phyloP scores from a whole-genome alignment of 2,888 invertebrate genomes.

The Ryuthela nishihirai region DNA sequence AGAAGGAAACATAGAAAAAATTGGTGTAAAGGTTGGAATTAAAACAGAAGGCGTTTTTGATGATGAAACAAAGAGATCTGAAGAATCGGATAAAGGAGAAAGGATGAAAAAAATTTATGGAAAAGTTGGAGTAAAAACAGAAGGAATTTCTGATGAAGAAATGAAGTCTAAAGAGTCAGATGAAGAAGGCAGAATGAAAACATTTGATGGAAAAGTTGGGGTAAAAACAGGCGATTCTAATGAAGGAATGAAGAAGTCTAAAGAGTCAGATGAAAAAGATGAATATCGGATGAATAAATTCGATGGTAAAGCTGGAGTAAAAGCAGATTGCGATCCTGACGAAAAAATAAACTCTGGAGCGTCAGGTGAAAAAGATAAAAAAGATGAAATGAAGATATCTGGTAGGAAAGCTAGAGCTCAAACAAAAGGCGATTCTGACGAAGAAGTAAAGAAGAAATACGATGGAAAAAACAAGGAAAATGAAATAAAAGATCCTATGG shows the following conservation, averaged over 20 bases:
- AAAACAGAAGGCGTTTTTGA: too few species aligned
- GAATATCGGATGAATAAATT: too few species aligned
- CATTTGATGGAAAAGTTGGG: neutral
- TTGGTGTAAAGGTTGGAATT: too few species aligned
- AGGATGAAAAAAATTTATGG: neutral
- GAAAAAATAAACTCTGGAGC: too few species aligned
- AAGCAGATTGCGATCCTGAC: neutral
- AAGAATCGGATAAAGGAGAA: neutral
- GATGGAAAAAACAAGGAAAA: neutral
- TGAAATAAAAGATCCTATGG: neutral
- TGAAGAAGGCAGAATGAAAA: too few species aligned
- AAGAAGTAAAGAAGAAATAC: too few species aligned
- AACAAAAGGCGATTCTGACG: too few species aligned
- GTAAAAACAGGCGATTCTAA: neutral
- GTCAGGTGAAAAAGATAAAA: neutral
- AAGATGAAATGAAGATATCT: too few species aligned
- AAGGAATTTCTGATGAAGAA: neutral
- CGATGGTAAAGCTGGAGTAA: neutral
- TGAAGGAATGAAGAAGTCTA: neutral
- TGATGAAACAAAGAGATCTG: too few species aligned
- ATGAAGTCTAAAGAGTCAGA: neutral
- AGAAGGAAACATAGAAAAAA: too few species aligned
- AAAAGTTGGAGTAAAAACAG: neutral
- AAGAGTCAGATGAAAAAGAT: too few species aligned
- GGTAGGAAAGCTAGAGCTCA: too few species aligned